Base-by-base conservation (phyloP, 2,888 invertebrate species). In the Microctonus aethiopoides region DNA sequence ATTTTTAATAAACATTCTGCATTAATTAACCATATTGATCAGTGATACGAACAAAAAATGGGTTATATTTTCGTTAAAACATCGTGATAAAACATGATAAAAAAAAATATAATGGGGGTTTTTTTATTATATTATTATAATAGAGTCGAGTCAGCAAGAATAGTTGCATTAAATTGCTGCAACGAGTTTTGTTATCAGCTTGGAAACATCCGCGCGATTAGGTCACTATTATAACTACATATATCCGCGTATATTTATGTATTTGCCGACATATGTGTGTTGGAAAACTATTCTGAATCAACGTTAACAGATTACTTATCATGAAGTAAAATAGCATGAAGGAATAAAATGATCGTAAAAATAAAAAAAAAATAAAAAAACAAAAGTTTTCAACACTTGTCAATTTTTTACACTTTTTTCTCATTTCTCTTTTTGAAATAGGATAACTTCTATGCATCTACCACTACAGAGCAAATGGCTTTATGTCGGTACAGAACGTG, bases 391-490 rank as follows among this genome's bases (percentile, higher is more conserved):
- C 1, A 41, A 24, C 41, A 41, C 13, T n/a, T 20, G 5, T 51
- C 22, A 39, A 6, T 36, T 59, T 51, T 59, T 24, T 32, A 63
- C 26, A 24, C 51, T 10, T 66, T 24, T 62, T 57, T 32, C 16
- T 67, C 22, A 39, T 62, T 46, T 61, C 13, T 22, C 34, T 63
- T 66, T 41, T 59, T 79, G 77, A 78, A 70, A 78, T 89, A 98
- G 98, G 88, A 95, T 99, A 85, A 98, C 98, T 70, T 95, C 93
- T 88, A 92, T 98, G 86, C 95, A 97, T 88, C 91, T 99, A 84
- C 97, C 99, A 73, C 93, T 99, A 84, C 96, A 96, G 89, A 97
- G 97, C 85, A 98, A 98, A 89, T 99, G 99, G 99, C 89, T 99
- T 83, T 98, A 98, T 89, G 94, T 99, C 79, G 99, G 99, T 80